Base-by-base conservation (phyloP, 64 coral and sea anemone species). In the Stichodactyla mertensii region DNA sequence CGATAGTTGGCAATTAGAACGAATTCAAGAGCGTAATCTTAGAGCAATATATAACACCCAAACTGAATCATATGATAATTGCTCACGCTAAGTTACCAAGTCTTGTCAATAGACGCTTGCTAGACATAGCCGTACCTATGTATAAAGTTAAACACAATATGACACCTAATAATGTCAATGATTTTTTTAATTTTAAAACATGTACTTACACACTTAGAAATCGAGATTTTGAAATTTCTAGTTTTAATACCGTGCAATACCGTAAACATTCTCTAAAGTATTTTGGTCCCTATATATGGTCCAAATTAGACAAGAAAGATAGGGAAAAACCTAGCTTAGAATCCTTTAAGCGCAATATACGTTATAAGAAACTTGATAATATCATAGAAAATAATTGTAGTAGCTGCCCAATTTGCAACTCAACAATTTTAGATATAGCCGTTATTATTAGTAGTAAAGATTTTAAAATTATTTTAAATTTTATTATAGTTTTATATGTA, bases 111-210 rank as follows among this genome's bases (percentile, higher is more conserved):
- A 89, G 57, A 69, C 31, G 58, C 15, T 62, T 82, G 52, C 78
- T 83, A 54, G 58, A 82, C 58, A 89, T 60, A 82, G 87, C 87
- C 18, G 83, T 6, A 23, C 77, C 67, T 27, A 89, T 89, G 87
- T 69, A 89, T 83, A 89, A 89, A 51, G 87, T 89, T 82, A 89
- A 56, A 55, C 59, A 89, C 62, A 69, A 55, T 22, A 57, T 89
- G 45, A 23, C 10, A 10, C 59, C 78, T n/a, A 89, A 52, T 51
- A 64, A 18, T 20, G n/a, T 88, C 64, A 66, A 78, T 51, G 15
- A n/a, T 20, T 5, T 82, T 64, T 70, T 82, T 51, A 71, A 19
- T 28, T 61, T 22, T 64, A 89, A 36, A 15, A 82, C 57, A 22
- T 64, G 45, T 52, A 78, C 24, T 54, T 83, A 83, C 20, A 45